Base-by-base conservation (phyloP, 2,113 vertebrate genomes). In the Galbula dea region DNA sequence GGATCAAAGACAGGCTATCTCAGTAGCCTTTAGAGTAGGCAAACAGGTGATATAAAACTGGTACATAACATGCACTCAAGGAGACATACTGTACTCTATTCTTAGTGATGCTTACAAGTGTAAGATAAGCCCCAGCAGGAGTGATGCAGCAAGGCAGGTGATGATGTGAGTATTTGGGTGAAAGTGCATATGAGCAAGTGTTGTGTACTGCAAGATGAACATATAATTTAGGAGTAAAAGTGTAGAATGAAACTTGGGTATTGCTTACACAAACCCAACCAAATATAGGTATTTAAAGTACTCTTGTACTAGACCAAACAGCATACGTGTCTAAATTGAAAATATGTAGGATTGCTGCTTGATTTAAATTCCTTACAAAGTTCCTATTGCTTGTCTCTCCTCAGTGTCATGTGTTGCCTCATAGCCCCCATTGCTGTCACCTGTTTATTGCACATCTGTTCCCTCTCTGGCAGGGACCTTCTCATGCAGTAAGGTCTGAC, bases 101-200 rank as follows among this genome's bases (percentile, higher is more conserved):
- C 86, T 92, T 95, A 77, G 71, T 67, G 91, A 75, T 91, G 63
- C 81, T 91, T 88, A 36, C 68, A 76, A 76, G 43, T 69, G 61
- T 52, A 71, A 72, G 85, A 80, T 90, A 82, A 91, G 91, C 65
- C 76, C 39, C 49, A 18, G 29, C 6, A 1, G 87, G 65, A 59
- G 80, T 83, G 95, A 93, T 95, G 72, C 78, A 63, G 83, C 23
- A 48, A 48, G 76, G 81, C 94, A 93, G 91, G 93, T 95, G 93
- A 93, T 55, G 55, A 7, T 83, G 71, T 74, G 59, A 75, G 69
- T 72, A 94, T 95, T 54, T 92, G 86, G 91, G 91, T 93, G 89
- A 96, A 95, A 96, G 95, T 91, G 93, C 79, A 34, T 13, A 17
- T 12, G 34, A 91, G 52, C 65, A 79, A 66, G 62, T 86, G 87